phyloP scores from a whole-genome alignment of 2,888 invertebrate species.

The Morpho achilles region DNA sequence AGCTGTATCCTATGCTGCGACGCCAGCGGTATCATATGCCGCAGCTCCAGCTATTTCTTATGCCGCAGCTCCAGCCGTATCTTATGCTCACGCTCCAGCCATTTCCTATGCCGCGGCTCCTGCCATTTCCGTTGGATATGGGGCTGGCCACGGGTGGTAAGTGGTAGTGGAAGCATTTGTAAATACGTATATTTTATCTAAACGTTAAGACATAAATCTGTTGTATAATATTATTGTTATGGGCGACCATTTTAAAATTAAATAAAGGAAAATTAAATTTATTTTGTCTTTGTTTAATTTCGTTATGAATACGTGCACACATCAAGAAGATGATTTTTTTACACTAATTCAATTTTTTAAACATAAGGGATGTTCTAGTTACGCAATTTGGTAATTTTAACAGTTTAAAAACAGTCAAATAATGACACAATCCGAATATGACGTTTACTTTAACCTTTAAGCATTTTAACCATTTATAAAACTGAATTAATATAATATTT shows the following conservation, averaged over 20 bases:
- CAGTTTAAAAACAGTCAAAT: too few species aligned
- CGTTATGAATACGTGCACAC: background rate
- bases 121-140: conserved; percentile 41
- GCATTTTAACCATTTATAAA: too few species aligned
- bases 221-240: conserved; percentile 24
- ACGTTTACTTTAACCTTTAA: too few species aligned
- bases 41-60: conserved; percentile 22
- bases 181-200: conserved; percentile 25
- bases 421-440: too few species aligned
- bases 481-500: too few species aligned
- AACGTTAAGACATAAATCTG: conserved; percentile 22
- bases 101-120: conserved; percentile 56
- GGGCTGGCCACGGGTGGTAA: conserved; percentile 43
- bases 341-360: too few species aligned
- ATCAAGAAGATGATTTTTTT: too few species aligned
- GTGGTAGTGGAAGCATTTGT: conserved; percentile 24
- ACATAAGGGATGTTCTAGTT: too few species aligned
- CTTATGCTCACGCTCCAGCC: conserved; percentile 37
- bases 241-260: conserved; percentile 7
- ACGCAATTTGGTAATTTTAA: too few species aligned
- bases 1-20: conserved; percentile 49
- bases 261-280: conserved; percentile 14
- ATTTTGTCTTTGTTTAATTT: background rate
- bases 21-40: conserved; percentile 34
- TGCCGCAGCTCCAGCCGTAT: conserved; percentile 47